phyloP scores from a whole-genome alignment of 1,140 invertebrate genomes.

The Drosophila nannoptera region DNA sequence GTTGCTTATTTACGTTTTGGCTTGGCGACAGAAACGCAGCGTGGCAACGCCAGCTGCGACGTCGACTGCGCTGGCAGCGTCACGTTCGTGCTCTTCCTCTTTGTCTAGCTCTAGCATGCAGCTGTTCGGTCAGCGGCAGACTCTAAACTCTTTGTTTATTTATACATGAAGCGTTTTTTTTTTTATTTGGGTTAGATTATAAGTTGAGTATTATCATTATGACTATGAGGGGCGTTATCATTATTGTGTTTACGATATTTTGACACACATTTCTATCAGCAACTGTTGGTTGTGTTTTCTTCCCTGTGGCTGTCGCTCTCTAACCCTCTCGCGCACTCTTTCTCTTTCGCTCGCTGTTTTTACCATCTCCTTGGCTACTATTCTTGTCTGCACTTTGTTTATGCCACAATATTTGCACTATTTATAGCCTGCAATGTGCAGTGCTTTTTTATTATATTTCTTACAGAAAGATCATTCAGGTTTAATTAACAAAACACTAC shows the following conservation, averaged over 20 bases:
- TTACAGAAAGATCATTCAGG: neutral
- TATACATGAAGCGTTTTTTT: conserved; percentile 36
- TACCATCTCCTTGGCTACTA: conserved; percentile 5
- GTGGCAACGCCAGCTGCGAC: neutral
- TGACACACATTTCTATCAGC: conserved; percentile 69
- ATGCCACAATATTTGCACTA: conserved; percentile 7
- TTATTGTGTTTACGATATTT: conserved; percentile 33
- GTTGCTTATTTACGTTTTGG: conserved; percentile 24
- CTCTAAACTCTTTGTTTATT: conserved; percentile 8
- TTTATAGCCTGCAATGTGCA: neutral
- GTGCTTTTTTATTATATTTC: conserved; percentile 16
- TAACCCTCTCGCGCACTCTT: conserved; percentile 3
- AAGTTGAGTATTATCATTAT: conserved; percentile 11
- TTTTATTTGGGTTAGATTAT: conserved; percentile 19
- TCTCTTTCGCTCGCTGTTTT: conserved; percentile 6
- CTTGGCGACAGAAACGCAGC: conserved; percentile 17
- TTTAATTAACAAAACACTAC: conserved; percentile 30
- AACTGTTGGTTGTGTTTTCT: conserved; percentile 15
- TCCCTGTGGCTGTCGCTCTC: conserved; percentile 5
- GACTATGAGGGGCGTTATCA: conserved; percentile 4
- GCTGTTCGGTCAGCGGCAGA: conserved; percentile 8
- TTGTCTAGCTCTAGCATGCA: conserved; percentile 43
- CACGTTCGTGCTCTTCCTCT: conserved; percentile 34
- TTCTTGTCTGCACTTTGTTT: conserved; percentile 27
- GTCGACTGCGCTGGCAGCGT: conserved; percentile 2